Evolutionary conservation across 2,113 vertebrate species (phyloP), one percentile per base, ranked within the genome.

Genomic region (Channa argus): DNA sequence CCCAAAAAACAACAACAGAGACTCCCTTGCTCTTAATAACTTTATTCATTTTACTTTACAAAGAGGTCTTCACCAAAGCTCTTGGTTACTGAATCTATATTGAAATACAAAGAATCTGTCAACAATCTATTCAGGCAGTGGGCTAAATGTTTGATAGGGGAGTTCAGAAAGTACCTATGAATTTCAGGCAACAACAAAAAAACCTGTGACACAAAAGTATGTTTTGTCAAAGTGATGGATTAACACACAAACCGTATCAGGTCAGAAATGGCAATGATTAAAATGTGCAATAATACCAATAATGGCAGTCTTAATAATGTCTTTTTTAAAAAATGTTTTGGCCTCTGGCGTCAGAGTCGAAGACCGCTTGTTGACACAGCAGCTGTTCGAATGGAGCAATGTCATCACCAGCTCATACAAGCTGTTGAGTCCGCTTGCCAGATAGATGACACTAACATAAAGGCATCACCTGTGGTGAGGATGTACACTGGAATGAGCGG

Each of bases 1-100:
- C 8, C 2, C 15, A 12, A 33, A 24, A 50, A 50, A 61, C 15
- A 0, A 54, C 50, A 54, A 1, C 2, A 68, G 43, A 56, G 8
- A 6, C 33, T n/a, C 61, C 3, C 2, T 82, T 87, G 79, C 81
- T 90, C 80, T 86, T 90, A 92, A 92, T 92, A 89, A 79, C 83
- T 92, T 92, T 91, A 92, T 91, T 90, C 79, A 77, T 87, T 88
- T 88, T 72, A 90, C 76, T 90, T 93, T 91, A 92, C 90, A 93
- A 92, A 91, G 67, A 85, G 74, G 79, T 87, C 59, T 87, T 54
- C 80, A 66, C 63, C 81, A 87, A 82, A 86, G 73, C 71, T 89
- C 82, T 82, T 44, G 46, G 78, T 85, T 81, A 89, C 47, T 83
- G 74, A 69, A 79, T 71, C 61, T 86, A 77, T 87, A 74, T 71